Percentiles rank a stretch among this genome's conserved stretches.
These are phyloP conservation scores for Montifringilla adamsi DNA, from an alignment of 2,113 vertebrate genomes.

Conservation along the genomic window DNA sequence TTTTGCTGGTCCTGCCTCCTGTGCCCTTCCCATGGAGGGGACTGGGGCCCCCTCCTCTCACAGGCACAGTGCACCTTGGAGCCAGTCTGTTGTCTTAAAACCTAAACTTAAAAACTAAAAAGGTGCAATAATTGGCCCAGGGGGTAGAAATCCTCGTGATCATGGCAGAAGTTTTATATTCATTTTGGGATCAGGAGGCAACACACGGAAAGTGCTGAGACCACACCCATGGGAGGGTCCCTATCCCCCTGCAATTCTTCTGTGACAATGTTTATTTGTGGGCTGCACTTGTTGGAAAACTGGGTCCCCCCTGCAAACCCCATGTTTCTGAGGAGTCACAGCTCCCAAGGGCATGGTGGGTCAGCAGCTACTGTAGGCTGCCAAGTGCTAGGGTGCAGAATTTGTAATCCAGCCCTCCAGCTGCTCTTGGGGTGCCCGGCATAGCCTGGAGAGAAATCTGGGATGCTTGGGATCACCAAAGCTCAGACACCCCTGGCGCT, in stretches of 20 bases:
- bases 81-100: not conserved
- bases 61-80: not conserved
- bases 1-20: not conserved
- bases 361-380: not conserved
- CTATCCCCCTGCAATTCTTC: not conserved
- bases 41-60: not conserved
- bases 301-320: accelerated
- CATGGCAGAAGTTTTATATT: not conserved
- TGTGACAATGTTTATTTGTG: not conserved
- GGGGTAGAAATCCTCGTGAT: not conserved
- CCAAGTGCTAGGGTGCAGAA: not conserved
- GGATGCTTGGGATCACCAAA: not conserved
- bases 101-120: not conserved
- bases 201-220: not conserved
- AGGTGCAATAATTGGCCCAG: not conserved
- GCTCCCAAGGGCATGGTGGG: accelerated
- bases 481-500: not conserved
- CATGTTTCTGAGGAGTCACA: not conserved
- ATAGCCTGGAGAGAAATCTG: not conserved
- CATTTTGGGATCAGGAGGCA: not conserved
- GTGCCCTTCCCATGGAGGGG: not conserved
- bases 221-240: not conserved
- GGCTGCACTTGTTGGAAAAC: not conserved
- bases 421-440: not conserved
- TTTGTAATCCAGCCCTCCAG: not conserved